These are phyloP conservation scores for Perodicticus potto DNA, from an alignment of 2,797 vertebrate genomes.

Conservation along the genomic window DNA sequence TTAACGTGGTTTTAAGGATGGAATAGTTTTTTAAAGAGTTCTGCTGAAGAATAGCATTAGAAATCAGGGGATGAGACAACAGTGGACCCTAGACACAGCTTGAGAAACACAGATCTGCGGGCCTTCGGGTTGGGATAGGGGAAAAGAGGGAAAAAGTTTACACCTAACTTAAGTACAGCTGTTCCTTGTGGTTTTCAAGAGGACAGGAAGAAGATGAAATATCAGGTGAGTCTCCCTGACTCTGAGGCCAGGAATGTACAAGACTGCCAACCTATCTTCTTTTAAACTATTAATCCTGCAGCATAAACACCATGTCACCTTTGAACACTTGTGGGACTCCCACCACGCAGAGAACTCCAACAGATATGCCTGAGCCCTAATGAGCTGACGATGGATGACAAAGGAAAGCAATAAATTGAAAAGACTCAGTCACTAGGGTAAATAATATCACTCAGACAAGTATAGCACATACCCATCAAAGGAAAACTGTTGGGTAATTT, in stretches of 20 bases:
- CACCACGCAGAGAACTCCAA: background rate
- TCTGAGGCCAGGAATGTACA: background rate
- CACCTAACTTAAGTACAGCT: background rate
- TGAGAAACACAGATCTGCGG: background rate
- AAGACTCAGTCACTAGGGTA: background rate
- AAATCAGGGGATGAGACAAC: conserved; percentile 7
- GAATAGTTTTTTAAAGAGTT: background rate
- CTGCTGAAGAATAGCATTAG: background rate
- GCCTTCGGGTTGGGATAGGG: background rate
- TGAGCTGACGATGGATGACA: background rate
- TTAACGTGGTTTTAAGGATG: background rate
- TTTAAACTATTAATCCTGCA: background rate
- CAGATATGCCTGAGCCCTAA: background rate
- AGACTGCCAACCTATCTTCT: background rate
- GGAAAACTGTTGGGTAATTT: background rate
- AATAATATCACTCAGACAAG: background rate
- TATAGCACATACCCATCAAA: background rate
- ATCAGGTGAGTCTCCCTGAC: background rate
- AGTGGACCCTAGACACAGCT: background rate
- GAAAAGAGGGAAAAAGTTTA: background rate
- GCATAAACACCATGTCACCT: background rate
- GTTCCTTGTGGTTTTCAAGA: background rate
- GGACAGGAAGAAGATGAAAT: background rate
- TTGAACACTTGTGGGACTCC: background rate
- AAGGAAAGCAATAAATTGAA: conserved; percentile 28